A percentile compares a stretch with the other conserved stretches of the same genome.
Conservation (phyloP, 2,113 vertebrate genomes). For the Apeltes quadracus region DNA sequence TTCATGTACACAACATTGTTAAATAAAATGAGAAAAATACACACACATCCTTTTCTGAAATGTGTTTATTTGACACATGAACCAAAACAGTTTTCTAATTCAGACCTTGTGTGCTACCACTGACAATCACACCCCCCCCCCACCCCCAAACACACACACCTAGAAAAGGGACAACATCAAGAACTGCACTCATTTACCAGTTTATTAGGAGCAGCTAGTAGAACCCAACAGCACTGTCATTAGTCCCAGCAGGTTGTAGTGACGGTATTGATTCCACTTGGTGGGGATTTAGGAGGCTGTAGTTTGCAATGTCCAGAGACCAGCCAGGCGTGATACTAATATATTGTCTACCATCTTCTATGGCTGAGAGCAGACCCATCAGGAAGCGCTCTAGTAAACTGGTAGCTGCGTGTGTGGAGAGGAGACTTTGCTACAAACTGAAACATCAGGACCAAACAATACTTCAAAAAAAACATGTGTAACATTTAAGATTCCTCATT, state of each 20-base stretch:
- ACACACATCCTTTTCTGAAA: not conserved
- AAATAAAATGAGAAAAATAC: not conserved
- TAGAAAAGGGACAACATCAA: not conserved
- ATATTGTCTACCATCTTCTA: not conserved
- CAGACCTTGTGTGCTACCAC: constrained; percentile 1
- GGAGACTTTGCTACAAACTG: constrained; percentile 12
- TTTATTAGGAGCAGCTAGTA: constrained; percentile 20
- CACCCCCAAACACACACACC: constrained; percentile 2
- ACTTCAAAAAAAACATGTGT: constrained; percentile 3
- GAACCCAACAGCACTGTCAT: not conserved
- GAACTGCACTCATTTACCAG: constrained; percentile 23
- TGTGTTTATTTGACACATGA: constrained; percentile 58
- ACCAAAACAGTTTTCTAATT: constrained; percentile 23
- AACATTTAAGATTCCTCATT: not conserved
- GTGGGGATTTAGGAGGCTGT: not conserved
- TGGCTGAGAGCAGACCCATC: not conserved
- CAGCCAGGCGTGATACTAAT: not conserved
- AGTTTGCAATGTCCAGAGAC: not conserved
- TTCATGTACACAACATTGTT: not conserved
- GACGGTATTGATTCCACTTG: not conserved
- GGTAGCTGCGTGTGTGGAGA: constrained; percentile 3
- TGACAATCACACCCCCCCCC: not conserved
- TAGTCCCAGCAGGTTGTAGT: not conserved
- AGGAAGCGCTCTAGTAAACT: constrained; percentile 3
- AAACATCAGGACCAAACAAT: constrained; percentile 25